Percentiles rank a stretch among this genome's conserved stretches.
Evolutionary conservation across 2,113 vertebrate species (phyloP).

Genomic region (Halichoerus grypus): DNA sequence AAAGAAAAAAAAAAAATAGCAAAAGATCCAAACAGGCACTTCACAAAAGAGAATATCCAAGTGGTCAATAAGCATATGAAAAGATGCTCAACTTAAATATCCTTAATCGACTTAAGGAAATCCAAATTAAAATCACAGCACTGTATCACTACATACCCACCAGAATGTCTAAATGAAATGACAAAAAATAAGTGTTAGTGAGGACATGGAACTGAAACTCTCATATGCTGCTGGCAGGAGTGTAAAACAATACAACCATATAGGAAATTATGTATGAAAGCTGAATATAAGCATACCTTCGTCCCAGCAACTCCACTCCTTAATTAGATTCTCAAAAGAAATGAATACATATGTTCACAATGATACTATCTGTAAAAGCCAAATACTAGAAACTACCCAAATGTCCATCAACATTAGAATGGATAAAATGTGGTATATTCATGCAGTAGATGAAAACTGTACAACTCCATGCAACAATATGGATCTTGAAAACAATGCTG

Average conservation of each 20-base stretch:
- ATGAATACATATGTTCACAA: slow-evolving; percentile 24
- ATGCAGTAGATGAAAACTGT: slow-evolving; percentile 43
- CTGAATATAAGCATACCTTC: background rate
- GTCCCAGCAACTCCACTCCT: background rate
- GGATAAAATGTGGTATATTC: slow-evolving; percentile 62
- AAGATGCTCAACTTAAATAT: slow-evolving; percentile 44
- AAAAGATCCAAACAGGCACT: slow-evolving; percentile 16
- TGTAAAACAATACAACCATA: background rate
- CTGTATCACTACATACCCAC: background rate
- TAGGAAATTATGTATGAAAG: background rate
- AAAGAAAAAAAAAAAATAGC: background rate
- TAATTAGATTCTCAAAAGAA: background rate
- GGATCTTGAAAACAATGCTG: background rate
- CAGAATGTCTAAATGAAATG: slow-evolving; percentile 13
- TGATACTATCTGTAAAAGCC: background rate
- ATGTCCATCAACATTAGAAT: slow-evolving; percentile 50
- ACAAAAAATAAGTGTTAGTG: slow-evolving; percentile 14
- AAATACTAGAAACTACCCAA: slow-evolving; percentile 22
- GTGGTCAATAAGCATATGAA: background rate
- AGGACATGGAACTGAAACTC: slow-evolving; percentile 37
- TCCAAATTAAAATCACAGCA: slow-evolving; percentile 26
- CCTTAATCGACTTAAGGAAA: slow-evolving; percentile 24
- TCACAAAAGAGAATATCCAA: slow-evolving; percentile 6
- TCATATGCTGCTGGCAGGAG: background rate
- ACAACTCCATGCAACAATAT: slow-evolving; percentile 39